A percentile compares a stretch with the other conserved stretches of the same genome.
Conservation (phyloP, 2,888 invertebrate genomes). For the Muschampia staudingeri region DNA sequence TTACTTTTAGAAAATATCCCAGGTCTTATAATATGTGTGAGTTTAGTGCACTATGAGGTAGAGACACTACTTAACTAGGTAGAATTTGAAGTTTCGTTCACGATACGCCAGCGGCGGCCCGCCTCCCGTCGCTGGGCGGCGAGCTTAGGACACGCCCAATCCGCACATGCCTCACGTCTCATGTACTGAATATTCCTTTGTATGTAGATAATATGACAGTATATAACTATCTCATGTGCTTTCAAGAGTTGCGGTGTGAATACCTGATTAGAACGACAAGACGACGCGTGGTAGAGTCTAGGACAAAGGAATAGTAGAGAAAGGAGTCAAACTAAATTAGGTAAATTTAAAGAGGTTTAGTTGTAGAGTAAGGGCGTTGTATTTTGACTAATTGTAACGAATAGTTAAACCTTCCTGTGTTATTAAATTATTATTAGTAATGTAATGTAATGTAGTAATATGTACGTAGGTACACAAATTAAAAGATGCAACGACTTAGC, state of each 20-base stretch:
- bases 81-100: constrained; percentile 31
- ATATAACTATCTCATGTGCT: constrained; percentile 22
- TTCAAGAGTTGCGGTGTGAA: constrained; percentile 31
- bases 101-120: constrained; percentile 69
- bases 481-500: no score
- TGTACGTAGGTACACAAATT: no score
- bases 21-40: constrained; percentile 32
- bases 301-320: constrained; percentile 19
- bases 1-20: constrained; percentile 7
- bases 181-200: constrained; percentile 57
- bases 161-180: constrained; percentile 59
- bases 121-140: constrained; percentile 85
- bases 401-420: no score
- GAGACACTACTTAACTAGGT: constrained; percentile 20
- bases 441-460: no score
- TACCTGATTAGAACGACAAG: constrained; percentile 38
- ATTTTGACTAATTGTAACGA: no score
- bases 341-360: not conserved
- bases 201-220: constrained; percentile 52
- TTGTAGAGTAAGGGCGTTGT: not conserved
- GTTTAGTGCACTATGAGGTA: constrained; percentile 18
- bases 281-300: constrained; percentile 9
- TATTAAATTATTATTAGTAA: no score
- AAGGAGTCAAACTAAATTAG: not conserved
- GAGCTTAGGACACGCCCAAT: constrained; percentile 83